A percentile compares a stretch with the other conserved stretches of the same genome.
Evolutionary conservation across 1,140 invertebrate species (phyloP).

Genomic region (Hormaphis cornu): DNA sequence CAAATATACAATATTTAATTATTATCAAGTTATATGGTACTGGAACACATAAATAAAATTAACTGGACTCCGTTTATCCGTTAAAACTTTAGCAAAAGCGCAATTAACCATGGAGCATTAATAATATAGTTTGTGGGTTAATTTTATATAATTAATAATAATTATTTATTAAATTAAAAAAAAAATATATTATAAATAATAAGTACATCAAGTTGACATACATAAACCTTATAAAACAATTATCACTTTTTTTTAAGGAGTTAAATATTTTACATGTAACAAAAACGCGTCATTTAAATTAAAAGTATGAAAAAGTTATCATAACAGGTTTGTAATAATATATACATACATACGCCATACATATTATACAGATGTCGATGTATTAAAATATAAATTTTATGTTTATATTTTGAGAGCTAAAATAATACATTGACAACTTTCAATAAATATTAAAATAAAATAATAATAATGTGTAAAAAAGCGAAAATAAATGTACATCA

Average conservation of each 20-base stretch:
- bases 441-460: constrained; percentile 25
- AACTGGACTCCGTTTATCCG: not conserved
- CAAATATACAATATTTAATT: constrained; percentile 5
- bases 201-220: not conserved
- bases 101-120: not conserved
- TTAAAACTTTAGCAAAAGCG: not conserved
- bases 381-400: constrained; percentile 23
- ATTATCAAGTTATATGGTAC: constrained; percentile 7
- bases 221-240: constrained; percentile 1
- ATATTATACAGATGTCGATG: not conserved
- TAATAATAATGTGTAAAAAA: constrained; percentile 28
- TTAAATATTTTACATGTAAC: constrained; percentile 3
- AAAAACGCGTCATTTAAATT: constrained; percentile 9
- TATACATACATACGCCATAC: not conserved
- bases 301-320: constrained; percentile 3
- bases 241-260: constrained; percentile 23
- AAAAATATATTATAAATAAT: not conserved
- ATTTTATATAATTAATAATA: not conserved
- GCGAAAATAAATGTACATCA: constrained; percentile 17
- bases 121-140: constrained; percentile 1
- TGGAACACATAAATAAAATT: constrained; percentile 9
- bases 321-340: not conserved
- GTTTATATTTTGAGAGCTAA: constrained; percentile 12
- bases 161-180: not conserved
- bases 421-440: constrained; percentile 16